Conservation (phyloP, 2,888 invertebrate genomes). For the Drosophila stalkeri region DNA sequence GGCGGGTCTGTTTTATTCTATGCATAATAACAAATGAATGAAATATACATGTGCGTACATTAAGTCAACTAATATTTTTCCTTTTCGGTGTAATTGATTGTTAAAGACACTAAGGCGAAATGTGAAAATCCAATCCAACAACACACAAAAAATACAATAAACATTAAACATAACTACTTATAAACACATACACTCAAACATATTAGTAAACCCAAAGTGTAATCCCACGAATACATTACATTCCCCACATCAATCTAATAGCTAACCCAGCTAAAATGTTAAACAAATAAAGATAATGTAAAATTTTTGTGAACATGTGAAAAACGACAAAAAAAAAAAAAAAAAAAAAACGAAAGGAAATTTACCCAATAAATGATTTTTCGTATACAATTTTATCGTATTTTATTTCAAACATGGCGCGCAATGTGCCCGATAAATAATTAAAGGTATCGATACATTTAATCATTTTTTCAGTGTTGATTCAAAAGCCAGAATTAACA, state of each 20-base stretch:
- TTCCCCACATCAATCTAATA: constrained; percentile 34
- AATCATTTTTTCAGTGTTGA: not conserved
- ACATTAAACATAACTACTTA: constrained; percentile 14
- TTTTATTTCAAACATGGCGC: constrained; percentile 1
- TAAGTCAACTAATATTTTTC: constrained; percentile 43
- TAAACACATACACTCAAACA: constrained; percentile 31
- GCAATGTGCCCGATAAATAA: not conserved
- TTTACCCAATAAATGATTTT: constrained; percentile 80
- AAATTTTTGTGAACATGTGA: constrained; percentile 52
- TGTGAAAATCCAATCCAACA: constrained; percentile 36
- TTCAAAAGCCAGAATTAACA: not conserved
- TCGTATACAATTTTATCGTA: constrained; percentile 52
- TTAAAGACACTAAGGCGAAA: constrained; percentile 59
- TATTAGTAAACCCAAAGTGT: constrained; percentile 19
- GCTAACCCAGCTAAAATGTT: constrained; percentile 44
- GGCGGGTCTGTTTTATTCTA: constrained; percentile 20
- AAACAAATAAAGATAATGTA: constrained; percentile 23
- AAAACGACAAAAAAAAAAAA: constrained; percentile 52
- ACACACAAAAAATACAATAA: constrained; percentile 10
- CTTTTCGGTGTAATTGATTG: constrained; percentile 75
- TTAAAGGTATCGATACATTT: not conserved
- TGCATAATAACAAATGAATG: constrained; percentile 7
- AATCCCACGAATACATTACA: constrained; percentile 7
- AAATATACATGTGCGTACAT: constrained; percentile 23
- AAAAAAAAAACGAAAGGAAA: constrained; percentile 64